Evolutionary conservation across 1,140 invertebrate species (phyloP).

Genomic region (Vanessa tameamea): DNA sequence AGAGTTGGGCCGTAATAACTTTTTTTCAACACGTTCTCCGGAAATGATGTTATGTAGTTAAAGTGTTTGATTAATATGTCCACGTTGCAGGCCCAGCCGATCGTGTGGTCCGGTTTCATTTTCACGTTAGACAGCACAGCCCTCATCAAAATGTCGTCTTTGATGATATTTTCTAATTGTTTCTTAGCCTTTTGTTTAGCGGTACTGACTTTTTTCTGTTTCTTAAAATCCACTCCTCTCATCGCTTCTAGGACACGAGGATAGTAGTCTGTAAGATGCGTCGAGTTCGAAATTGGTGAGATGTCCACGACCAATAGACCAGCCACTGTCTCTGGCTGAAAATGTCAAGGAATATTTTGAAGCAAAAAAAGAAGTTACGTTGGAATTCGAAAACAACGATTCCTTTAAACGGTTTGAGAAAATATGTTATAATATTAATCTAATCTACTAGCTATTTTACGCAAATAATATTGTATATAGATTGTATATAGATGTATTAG

Average conservation of each 20-base stretch:
- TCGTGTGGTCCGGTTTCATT: conserved; percentile 46
- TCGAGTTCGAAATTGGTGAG: conserved; percentile 83
- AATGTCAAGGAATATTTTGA: conserved; percentile 11
- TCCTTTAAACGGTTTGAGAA: too few relatives aligned
- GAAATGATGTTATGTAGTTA: conserved; percentile 52
- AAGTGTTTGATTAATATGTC: conserved; percentile 57
- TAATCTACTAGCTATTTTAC: too few relatives aligned
- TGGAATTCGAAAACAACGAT: too few relatives aligned
- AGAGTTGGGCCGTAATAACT: conserved; percentile 55
- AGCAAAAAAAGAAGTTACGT: too few relatives aligned
- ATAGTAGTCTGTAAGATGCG: conserved; percentile 77
- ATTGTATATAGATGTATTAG: too few relatives aligned
- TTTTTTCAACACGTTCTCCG: conserved; percentile 44
- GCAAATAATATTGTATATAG: too few relatives aligned
- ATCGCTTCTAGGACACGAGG: conserved; percentile 82
- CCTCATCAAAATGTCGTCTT: conserved; percentile 48
- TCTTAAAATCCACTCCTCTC: conserved; percentile 62
- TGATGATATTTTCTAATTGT: conserved; percentile 46
- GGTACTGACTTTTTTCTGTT: conserved; percentile 39
- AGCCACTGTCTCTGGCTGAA: conserved; percentile 85
- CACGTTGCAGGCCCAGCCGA: conserved; percentile 64
- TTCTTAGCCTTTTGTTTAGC: conserved; percentile 48
- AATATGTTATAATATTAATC: too few relatives aligned
- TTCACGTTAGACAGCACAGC: conserved; percentile 54
- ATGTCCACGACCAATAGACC: conserved; percentile 89